These are phyloP conservation scores for Babylonia areolata DNA, from an alignment of 1,140 invertebrate genomes.

Conservation along the genomic window DNA sequence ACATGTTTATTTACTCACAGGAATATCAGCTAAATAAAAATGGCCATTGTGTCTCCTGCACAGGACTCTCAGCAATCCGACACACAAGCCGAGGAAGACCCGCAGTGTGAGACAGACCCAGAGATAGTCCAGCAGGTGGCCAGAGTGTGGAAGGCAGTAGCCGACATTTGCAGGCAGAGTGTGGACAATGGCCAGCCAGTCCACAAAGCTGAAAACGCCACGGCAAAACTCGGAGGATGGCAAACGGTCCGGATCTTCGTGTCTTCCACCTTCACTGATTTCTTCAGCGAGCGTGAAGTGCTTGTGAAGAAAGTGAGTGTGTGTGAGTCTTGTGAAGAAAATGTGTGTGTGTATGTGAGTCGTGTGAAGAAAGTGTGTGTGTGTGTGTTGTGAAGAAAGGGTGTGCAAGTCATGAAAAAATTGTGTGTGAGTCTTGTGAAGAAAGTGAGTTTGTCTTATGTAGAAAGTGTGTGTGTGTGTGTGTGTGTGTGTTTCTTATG, in stretches of 20 bases:
- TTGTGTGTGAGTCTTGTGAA: too few relatives aligned
- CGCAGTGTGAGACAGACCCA: background rate
- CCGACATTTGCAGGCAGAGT: constrained; percentile 3
- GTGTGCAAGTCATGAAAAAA: too few relatives aligned
- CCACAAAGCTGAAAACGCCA: background rate
- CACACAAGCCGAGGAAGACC: background rate
- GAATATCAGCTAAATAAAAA: too few relatives aligned
- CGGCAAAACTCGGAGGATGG: constrained; percentile 52
- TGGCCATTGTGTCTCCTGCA: too few relatives aligned
- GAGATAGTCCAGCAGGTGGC: constrained; percentile 15
- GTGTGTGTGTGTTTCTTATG: too few relatives aligned
- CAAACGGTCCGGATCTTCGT: constrained; percentile 73
- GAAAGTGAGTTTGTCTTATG: too few relatives aligned
- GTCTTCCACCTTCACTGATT: constrained; percentile 76
- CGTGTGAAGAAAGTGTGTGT: background rate
- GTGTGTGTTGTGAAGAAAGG: too few relatives aligned
- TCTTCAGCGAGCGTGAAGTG: constrained; percentile 74
- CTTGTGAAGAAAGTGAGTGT: constrained; percentile 74
- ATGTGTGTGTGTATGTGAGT: background rate
- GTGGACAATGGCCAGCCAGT: background rate
- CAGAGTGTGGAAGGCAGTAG: background rate
- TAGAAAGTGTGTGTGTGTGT: too few relatives aligned
- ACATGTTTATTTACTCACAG: too few relatives aligned
- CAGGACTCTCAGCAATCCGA: background rate
- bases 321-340: too few relatives aligned